These are phyloP conservation scores for Microcaecilia unicolor DNA, from an alignment of 2,797 vertebrate genomes.

Conservation along the genomic window DNA sequence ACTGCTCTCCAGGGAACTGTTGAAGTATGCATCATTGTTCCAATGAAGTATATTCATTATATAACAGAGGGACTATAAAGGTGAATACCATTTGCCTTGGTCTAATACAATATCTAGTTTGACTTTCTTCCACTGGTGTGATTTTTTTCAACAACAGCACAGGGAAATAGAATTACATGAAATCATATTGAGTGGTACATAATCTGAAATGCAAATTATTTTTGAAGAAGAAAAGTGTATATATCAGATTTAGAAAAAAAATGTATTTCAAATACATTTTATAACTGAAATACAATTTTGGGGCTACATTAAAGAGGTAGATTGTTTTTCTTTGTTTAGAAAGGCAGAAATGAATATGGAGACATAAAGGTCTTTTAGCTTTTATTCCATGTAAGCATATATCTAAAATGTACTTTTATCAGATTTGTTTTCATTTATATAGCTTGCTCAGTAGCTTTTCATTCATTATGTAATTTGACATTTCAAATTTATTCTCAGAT, in stretches of 20 bases:
- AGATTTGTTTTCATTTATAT: no score
- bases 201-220: constrained; percentile 16
- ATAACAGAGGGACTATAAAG: constrained; percentile 62
- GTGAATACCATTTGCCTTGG: constrained; percentile 54
- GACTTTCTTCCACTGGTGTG: constrained; percentile 37
- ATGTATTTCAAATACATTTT: constrained; percentile 5
- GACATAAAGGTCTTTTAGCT: no score
- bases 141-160: constrained; percentile 25
- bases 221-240: constrained; percentile 30
- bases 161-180: constrained; percentile 24
- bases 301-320: no score
- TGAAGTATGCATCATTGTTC: constrained; percentile 71
- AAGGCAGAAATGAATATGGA: no score
- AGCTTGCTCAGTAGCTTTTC: no score
- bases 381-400: no score
- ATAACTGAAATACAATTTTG: constrained; percentile 12
- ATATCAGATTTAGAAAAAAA: constrained; percentile 23
- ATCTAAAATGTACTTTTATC: no score
- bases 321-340: no score
- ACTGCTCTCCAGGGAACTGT: constrained; percentile 60
- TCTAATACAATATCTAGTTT: constrained; percentile 45
- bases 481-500: no score
- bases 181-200: constrained; percentile 22
- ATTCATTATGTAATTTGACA: no score
- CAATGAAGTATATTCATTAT: constrained; percentile 72